Evolutionary conservation across 2,888 invertebrate genomes (phyloP).

Genomic region (Eristalinus sepulchralis): DNA sequence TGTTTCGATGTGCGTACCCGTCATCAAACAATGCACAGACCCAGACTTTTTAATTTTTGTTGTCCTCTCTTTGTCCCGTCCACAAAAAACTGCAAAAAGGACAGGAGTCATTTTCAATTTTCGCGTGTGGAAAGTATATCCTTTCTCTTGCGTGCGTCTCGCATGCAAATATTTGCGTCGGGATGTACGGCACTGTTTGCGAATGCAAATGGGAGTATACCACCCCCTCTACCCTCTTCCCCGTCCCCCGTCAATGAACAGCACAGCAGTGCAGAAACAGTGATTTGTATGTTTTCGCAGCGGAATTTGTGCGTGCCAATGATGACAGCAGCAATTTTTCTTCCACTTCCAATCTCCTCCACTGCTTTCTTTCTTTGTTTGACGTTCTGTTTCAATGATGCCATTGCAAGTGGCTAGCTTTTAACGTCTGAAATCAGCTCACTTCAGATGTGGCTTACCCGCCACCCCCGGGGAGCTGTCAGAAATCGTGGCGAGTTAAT

Average conservation of each 20-base stretch:
- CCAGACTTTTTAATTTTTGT: constrained; percentile 48
- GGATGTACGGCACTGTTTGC: neutral
- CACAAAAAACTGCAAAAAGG: constrained; percentile 2
- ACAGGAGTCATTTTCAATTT: constrained; percentile 2
- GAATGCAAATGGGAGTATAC: neutral
- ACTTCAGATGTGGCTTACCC: neutral
- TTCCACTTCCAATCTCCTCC: neutral
- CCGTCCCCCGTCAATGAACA: too few relatives aligned
- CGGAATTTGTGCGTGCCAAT: constrained; percentile 58
- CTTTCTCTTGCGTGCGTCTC: constrained; percentile 43
- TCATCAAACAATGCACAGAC: constrained; percentile 33
- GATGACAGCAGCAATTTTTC: constrained; percentile 4
- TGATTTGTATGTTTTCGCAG: constrained; percentile 52
- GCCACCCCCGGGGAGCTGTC: neutral
- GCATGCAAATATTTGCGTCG: constrained; percentile 48
- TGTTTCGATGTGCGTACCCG: constrained; percentile 41
- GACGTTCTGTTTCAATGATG: neutral
- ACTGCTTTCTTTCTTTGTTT: neutral
- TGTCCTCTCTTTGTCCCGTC: neutral
- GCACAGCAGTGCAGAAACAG: neutral
- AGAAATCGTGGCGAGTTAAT: constrained; percentile 28
- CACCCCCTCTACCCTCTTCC: neutral
- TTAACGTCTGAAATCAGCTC: neutral
- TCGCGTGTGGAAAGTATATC: neutral
- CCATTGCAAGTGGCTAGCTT: constrained; percentile 17